phyloP scores from a whole-genome alignment of 2,113 vertebrate species.

The Eolophus roseicapilla region DNA sequence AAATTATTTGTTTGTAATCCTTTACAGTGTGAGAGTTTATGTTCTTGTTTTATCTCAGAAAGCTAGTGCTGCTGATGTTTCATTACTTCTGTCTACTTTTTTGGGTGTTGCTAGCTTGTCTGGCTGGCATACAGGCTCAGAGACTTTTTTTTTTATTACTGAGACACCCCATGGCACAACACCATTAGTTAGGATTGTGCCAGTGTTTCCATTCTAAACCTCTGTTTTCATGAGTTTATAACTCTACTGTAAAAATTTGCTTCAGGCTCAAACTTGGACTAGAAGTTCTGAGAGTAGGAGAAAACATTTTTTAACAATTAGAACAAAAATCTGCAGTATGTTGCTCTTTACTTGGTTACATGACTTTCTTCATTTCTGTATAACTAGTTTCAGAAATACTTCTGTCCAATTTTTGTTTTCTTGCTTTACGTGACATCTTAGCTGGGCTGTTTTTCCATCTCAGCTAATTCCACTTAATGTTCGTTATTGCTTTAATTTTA shows the following conservation, averaged over 20 bases:
- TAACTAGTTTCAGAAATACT: slow-evolving; percentile 11
- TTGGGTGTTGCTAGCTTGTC: slow-evolving; percentile 27
- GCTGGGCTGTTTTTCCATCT: neutral
- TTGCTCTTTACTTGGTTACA: slow-evolving; percentile 47
- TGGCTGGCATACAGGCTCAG: neutral
- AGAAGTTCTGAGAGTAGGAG: slow-evolving; percentile 50
- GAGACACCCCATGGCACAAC: slow-evolving; percentile 23
- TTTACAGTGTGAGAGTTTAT: neutral
- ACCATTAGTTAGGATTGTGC: slow-evolving; percentile 47
- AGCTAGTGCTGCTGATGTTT: neutral
- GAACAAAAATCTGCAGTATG: slow-evolving; percentile 29
- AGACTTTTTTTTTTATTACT: slow-evolving; percentile 28
- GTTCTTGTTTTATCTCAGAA: neutral
- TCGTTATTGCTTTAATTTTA: neutral
- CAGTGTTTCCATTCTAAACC: slow-evolving; percentile 71
- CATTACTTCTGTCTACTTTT: neutral
- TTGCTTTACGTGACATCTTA: neutral
- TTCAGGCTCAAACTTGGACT: slow-evolving; percentile 56
- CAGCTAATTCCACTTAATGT: neutral
- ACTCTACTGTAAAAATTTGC: slow-evolving; percentile 68
- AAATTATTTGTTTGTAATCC: slow-evolving; percentile 32
- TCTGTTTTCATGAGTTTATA: slow-evolving; percentile 70
- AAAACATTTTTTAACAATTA: slow-evolving; percentile 60
- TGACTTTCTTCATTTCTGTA: neutral
- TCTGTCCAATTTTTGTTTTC: neutral